phyloP scores from a whole-genome alignment of 2,113 vertebrate genomes.

The Athene cunicularia region DNA sequence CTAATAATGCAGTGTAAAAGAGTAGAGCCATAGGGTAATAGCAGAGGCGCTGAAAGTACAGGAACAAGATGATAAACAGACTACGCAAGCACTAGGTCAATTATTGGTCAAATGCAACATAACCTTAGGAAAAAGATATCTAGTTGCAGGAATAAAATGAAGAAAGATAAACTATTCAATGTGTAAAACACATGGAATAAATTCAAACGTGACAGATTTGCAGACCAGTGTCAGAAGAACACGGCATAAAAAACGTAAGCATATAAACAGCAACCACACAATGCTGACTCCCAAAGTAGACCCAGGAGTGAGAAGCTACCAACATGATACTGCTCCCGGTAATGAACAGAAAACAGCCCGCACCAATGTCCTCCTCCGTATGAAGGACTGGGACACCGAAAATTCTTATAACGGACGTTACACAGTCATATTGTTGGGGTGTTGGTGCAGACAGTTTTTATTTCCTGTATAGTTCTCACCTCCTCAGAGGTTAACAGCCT shows the following conservation, averaged over 20 bases:
- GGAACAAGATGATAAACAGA: not conserved
- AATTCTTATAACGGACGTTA: not conserved
- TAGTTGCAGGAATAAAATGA: not conserved
- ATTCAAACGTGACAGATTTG: not conserved
- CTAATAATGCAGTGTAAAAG: not conserved
- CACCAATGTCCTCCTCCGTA: rapidly evolving
- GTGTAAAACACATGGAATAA: not conserved
- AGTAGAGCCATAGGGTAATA: not conserved
- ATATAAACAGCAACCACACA: not conserved
- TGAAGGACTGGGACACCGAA: not conserved
- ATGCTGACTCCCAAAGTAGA: not conserved
- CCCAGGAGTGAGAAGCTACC: not conserved
- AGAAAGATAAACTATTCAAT: not conserved
- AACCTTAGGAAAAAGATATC: not conserved
- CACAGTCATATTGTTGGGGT: not conserved
- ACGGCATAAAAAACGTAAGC: not conserved
- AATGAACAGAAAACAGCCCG: not conserved
- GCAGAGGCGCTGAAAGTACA: not conserved
- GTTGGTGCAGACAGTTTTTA: not conserved
- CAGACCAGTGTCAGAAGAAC: not conserved
- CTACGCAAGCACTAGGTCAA: no score
- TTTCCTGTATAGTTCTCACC: not conserved
- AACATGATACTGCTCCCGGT: not conserved
- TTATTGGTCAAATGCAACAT: not conserved
- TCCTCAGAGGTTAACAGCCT: not conserved